Base-by-base conservation (phyloP, 2,113 vertebrate species). In the Cervus canadensis region DNA sequence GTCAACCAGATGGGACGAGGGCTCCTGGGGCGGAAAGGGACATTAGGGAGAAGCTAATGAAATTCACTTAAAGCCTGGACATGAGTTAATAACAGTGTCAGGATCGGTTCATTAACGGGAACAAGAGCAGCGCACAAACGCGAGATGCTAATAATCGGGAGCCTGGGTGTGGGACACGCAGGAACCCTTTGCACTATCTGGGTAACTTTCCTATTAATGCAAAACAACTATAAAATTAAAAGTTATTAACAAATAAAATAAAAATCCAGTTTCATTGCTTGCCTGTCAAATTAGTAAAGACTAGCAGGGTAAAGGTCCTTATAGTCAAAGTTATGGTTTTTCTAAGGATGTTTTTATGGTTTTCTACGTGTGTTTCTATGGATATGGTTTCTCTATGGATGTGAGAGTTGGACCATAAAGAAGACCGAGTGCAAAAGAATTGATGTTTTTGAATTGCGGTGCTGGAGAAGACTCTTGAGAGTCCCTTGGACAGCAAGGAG, bases 51-150 rank as follows among this genome's bases (percentile, higher is more conserved):
- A 83, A n/a, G 13, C 21, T 4, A 6, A 45, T 6, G 23, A 33
- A 16, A 9, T 25, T 11, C 5, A 2, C 36, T 8, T n/a, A 16
- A 45, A 5, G 15, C 33, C 8, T 2, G 15, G 54, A 7, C 16
- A 2, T 25, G 8, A 6, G 54, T 15, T 17, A 16, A 23, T 36
- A 30, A 5, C 6, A 19, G 10, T 3, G 19, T 67, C 4, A 1
- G 0, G 10, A 3, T 1, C 2, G 17, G 48, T 50, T 56, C 12
- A 1, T 15, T 36, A 1, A n/a, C 0, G 8, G 56, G 21, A 16
- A 28, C 7, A 10, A 7, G 30, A 0, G 56, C 7, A 6, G 1
- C 62, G 0, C 92, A 6, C 17, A 0, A 8, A 33, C 2, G 23
- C 3, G 0, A 3, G 26, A 36, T 23, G 78, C 21, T 17, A 30